Base-by-base conservation (phyloP, 2,797 vertebrate species). In the Tenualosa ilisha region DNA sequence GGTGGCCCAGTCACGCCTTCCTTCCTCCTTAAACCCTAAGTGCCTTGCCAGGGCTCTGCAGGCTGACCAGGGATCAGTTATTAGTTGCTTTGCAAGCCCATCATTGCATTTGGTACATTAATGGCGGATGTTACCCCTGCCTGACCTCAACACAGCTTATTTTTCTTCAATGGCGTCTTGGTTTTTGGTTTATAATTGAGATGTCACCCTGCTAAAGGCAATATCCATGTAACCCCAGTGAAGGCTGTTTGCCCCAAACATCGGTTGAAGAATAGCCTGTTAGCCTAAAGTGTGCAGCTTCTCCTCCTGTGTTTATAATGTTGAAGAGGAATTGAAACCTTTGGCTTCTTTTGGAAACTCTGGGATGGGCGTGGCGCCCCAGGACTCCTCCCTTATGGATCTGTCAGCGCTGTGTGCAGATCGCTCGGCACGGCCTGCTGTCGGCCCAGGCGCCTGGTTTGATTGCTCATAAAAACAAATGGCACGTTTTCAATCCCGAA, bases 1-100 rank as follows among this genome's bases (percentile, higher is more conserved):
- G 88, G 85, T 88, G 84, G 84, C 88, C 86, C 85, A 84, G 87
- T 89, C 87, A 88, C 26, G 40, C 65, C 68, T 91, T 91, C 89
- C 89, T 90, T 91, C 90, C 88, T 90, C 82, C 82, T 87, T 87
- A 54, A 46, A 53, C 15, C 6, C 65, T 5, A 13, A 72, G 65
- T 3, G 26, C 12, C 13, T n/a, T 9, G 6, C 9, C 11, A 68
- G 65, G 63, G 63, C 24, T 65, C 61, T 7, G 22, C 61, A 26
- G 61, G 6, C 61, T 65, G 61, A 65, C n/a, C 9, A 3, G 61
- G 24, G 61, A 26, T 65, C 61, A 65, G 61, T 65, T 65, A 13
- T 20, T 59, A 31, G 31, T 31, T 31, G 53, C 15, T 17, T 20
- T 56, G 53, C 20, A 20, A 54, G 12, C 53, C 53, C 53, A 13